Conservation (phyloP, 2,113 vertebrate genomes). For the Chionis minor region DNA sequence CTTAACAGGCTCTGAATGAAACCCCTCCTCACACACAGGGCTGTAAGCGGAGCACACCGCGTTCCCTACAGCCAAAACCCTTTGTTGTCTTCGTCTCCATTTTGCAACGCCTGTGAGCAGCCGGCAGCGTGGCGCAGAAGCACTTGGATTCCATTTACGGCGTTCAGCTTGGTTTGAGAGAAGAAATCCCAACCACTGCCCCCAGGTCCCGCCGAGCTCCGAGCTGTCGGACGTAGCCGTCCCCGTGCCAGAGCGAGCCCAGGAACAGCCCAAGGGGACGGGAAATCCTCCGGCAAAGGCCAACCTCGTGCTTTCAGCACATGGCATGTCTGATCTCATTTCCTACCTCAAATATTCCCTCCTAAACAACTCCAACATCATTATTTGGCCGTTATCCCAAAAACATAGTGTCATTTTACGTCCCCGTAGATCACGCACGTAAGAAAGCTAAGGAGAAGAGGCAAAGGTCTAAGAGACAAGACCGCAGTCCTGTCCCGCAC, state of each 20-base stretch:
- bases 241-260: accelerated
- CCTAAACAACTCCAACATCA: not conserved
- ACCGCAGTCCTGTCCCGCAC: accelerated
- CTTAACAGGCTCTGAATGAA: not conserved
- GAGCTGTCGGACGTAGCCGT: accelerated
- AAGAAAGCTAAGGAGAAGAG: not conserved
- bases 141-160: not conserved
- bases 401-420: not conserved
- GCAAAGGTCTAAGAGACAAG: not conserved
- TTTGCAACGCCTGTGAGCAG: not conserved
- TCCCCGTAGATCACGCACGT: accelerated
- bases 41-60: accelerated
- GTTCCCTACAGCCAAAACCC: not conserved
- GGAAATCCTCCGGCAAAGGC: not conserved
- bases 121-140: accelerated
- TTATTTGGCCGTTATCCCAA: not conserved
- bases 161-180: accelerated
- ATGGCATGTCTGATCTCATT: not conserved
- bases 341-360: not conserved
- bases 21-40: not conserved
- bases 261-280: accelerated
- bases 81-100: not conserved
- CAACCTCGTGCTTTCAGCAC: not conserved
- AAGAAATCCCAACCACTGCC: not conserved
- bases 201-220: not conserved